Conservation (phyloP, 1,140 invertebrate species). For the Epicauta chinensis region DNA sequence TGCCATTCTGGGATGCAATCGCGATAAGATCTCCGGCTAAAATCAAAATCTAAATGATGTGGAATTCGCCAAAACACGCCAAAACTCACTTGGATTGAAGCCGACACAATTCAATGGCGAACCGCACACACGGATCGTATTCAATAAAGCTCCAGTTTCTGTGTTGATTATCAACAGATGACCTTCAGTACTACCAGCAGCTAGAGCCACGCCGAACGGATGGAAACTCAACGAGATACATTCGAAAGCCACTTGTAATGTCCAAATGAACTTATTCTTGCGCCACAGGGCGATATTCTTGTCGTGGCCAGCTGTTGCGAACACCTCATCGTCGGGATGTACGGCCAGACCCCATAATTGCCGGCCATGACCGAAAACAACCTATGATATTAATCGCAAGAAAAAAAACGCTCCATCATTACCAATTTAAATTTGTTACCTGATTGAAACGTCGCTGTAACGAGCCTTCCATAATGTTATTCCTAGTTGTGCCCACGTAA, state of each 20-base stretch:
- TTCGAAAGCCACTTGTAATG: slow-evolving; percentile 77
- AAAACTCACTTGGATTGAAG: slow-evolving; percentile 73
- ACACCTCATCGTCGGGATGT: slow-evolving; percentile 85
- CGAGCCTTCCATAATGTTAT: slow-evolving; percentile 90
- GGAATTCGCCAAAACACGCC: background rate
- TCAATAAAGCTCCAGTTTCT: slow-evolving; percentile 71
- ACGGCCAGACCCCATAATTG: slow-evolving; percentile 85
- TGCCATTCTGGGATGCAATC: slow-evolving; percentile 85
- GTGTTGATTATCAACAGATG: slow-evolving; percentile 79
- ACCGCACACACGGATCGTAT: slow-evolving; percentile 78
- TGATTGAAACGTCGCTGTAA: slow-evolving; percentile 84
- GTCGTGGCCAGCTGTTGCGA: slow-evolving; percentile 89
- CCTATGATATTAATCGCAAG: slow-evolving; percentile 44
- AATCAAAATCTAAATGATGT: slow-evolving; percentile 21
- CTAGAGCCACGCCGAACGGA: slow-evolving; percentile 77
- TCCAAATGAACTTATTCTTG: slow-evolving; percentile 80
- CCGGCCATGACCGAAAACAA: slow-evolving; percentile 86
- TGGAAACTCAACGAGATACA: slow-evolving; percentile 81
- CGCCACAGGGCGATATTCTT: slow-evolving; percentile 87
- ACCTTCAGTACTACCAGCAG: slow-evolving; percentile 83
- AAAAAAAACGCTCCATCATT: slow-evolving; percentile 3
- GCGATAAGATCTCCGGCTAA: slow-evolving; percentile 84
- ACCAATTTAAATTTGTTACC: slow-evolving; percentile 42
- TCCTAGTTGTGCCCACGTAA: slow-evolving; percentile 88
- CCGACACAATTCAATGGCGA: slow-evolving; percentile 75